Conservation (phyloP, 2,888 invertebrate genomes). For the Pyrrhia umbra region DNA sequence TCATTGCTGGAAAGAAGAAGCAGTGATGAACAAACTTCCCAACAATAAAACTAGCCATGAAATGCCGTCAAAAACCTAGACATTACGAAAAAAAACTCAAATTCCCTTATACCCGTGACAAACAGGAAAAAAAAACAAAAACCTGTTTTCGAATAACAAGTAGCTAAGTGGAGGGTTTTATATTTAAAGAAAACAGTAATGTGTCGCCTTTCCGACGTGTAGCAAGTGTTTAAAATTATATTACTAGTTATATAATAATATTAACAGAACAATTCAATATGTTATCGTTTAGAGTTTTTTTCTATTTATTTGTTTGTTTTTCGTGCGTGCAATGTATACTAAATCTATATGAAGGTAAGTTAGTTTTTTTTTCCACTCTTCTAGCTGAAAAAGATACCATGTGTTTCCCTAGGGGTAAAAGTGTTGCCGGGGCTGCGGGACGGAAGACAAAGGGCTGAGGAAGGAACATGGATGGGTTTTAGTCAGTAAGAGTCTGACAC, state of each 20-base stretch:
- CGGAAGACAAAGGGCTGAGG: too few species aligned
- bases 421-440: too few species aligned
- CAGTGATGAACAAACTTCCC: too few species aligned
- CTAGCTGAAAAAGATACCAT: too few species aligned
- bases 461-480: too few species aligned
- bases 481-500: too few species aligned
- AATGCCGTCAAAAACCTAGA: too few species aligned
- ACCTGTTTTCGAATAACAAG: conserved; percentile 15
- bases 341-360: conserved; percentile 24
- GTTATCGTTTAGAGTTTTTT: not conserved
- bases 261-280: not conserved
- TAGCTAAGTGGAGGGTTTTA: too few species aligned
- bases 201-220: not conserved
- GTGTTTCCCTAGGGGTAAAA: too few species aligned
- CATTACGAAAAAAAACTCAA: conserved; percentile 1
- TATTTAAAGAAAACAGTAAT: not conserved
- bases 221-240: too few species aligned
- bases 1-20: too few species aligned
- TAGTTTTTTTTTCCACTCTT: not conserved
- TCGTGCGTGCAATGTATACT: conserved; percentile 18
- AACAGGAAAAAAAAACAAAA: conserved; percentile 19
- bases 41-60: too few species aligned
- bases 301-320: not conserved
- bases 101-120: not conserved
- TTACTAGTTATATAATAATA: not conserved